Conservation (phyloP, 2,888 invertebrate species). For the Pasiphila rectangulata region DNA sequence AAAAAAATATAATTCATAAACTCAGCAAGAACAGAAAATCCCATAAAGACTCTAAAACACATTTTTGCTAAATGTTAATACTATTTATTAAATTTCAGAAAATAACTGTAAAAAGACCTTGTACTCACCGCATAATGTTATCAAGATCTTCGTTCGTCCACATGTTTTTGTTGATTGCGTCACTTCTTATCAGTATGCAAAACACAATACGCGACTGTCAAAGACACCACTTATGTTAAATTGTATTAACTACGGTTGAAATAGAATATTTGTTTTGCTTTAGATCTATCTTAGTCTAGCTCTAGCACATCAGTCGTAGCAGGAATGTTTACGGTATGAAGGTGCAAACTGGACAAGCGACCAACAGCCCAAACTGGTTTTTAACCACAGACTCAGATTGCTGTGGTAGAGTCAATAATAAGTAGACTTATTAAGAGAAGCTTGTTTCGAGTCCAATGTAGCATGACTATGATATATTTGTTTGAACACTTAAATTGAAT, state of each 20-base stretch:
- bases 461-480: no score
- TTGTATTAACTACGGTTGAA: neutral
- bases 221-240: neutral
- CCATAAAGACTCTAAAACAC: no score
- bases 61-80: no score
- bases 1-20: no score
- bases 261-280: neutral
- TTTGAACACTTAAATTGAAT: no score
- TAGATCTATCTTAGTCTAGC: neutral
- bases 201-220: slow-evolving; percentile 15
- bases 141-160: slow-evolving; percentile 46
- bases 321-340: slow-evolving; percentile 3
- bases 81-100: no score
- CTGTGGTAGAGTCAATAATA: no score
- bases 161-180: slow-evolving; percentile 37
- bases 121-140: slow-evolving; percentile 48
- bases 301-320: neutral
- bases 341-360: slow-evolving; percentile 10
- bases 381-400: slow-evolving; percentile 5
- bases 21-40: neutral
- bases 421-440: no score
- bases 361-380: slow-evolving; percentile 17
- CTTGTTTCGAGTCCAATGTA: no score
- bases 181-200: slow-evolving; percentile 25
- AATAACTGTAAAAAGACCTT: neutral